phyloP scores from a whole-genome alignment of 1,140 invertebrate genomes.

The Bemisia tabaci region DNA sequence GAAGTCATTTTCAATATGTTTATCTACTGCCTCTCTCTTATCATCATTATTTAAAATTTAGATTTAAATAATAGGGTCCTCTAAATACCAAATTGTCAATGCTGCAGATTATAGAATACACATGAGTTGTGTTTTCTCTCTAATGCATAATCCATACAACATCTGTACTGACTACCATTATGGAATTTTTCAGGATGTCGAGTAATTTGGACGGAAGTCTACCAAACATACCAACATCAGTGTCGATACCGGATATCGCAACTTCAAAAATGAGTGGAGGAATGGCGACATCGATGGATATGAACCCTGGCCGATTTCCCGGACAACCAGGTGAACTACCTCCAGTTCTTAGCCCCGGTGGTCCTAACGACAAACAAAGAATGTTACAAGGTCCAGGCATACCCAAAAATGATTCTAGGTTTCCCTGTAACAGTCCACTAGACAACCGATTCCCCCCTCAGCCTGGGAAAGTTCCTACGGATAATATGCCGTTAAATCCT shows the following conservation, averaged over 20 bases:
- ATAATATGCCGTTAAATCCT: slow-evolving; percentile 72
- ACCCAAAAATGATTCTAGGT: slow-evolving; percentile 11
- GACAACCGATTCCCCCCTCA: slow-evolving; percentile 15
- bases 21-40: no score
- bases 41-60: no score
- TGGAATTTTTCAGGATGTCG: slow-evolving; percentile 1
- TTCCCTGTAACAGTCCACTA: slow-evolving; percentile 9
- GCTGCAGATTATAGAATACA: no score
- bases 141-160: no score
- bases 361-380: slow-evolving; percentile 11
- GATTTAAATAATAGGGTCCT: no score
- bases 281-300: neutral
- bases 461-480: slow-evolving; percentile 27
- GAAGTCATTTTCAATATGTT: no score
- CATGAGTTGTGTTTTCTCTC: no score
- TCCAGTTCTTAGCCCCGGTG: slow-evolving; percentile 6
- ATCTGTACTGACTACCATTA: no score
- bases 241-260: neutral
- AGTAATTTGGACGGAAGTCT: neutral
- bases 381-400: neutral
- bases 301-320: slow-evolving; percentile 4
- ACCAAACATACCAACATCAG: neutral
- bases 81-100: no score
- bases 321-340: slow-evolving; percentile 7
- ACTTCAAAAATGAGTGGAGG: neutral